Evolutionary conservation across 2,113 vertebrate genomes (phyloP).

Genomic region (Lipotes vexillifer): DNA sequence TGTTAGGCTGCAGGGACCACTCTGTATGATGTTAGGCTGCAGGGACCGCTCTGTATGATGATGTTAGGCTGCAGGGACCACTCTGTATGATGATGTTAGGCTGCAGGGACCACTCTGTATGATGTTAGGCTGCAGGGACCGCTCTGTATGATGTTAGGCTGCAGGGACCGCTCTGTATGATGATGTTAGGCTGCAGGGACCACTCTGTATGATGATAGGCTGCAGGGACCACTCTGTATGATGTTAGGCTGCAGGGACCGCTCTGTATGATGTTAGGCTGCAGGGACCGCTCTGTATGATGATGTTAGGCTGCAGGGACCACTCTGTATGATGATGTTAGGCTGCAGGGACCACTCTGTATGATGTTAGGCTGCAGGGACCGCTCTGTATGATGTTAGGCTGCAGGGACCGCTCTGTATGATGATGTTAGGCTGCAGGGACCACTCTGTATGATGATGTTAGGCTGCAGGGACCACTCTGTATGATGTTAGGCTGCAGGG

Average conservation of each 20-base stretch:
- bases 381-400: background rate
- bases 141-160: background rate
- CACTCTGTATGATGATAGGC: background rate
- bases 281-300: background rate
- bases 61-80: background rate
- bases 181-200: background rate
- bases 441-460: background rate
- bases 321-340: background rate
- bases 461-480: background rate
- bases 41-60: background rate
- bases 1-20: background rate
- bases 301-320: background rate
- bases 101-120: background rate
- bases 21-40: background rate
- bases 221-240: background rate
- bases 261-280: background rate
- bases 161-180: background rate
- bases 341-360: background rate
- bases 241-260: background rate
- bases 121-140: background rate
- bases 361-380: background rate
- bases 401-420: background rate
- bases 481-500: background rate
- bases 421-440: background rate
- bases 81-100: background rate